phyloP scores from a whole-genome alignment of 2,888 invertebrate genomes.

The Mimumesa dahlbomi region DNA sequence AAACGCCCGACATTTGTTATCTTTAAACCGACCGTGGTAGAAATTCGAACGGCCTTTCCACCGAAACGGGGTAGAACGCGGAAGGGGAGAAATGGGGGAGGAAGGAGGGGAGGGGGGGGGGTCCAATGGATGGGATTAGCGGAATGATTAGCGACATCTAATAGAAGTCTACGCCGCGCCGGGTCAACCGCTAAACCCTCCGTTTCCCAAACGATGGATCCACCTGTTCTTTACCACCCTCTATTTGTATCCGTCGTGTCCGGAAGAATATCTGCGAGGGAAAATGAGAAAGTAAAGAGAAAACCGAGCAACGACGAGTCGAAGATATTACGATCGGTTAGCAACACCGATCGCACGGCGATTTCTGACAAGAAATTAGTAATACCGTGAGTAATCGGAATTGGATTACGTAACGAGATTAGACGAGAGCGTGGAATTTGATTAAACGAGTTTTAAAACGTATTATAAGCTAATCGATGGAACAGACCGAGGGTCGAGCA shows the following conservation, averaged over 20 bases:
- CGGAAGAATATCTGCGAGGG: too few species aligned
- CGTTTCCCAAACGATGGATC: too few species aligned
- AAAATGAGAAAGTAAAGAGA: too few species aligned
- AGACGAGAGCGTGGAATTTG: neutral
- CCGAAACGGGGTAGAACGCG: constrained; percentile 28
- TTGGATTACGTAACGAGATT: too few species aligned
- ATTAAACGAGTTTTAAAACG: neutral
- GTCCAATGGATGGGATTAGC: constrained; percentile 36
- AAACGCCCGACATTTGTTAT: constrained; percentile 74
- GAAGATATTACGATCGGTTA: too few species aligned
- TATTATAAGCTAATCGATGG: neutral
- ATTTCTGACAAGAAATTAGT: too few species aligned
- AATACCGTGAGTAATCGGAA: too few species aligned
- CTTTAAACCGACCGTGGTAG: constrained; percentile 66
- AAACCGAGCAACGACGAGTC: too few species aligned
- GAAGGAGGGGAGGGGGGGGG: constrained; percentile 26
- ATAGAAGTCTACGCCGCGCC: constrained; percentile 46
- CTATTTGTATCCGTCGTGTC: too few species aligned
- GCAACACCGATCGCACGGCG: too few species aligned
- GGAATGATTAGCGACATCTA: constrained; percentile 69
- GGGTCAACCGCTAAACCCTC: too few species aligned
- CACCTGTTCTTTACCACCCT: neutral
- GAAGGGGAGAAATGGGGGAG: constrained; percentile 26
- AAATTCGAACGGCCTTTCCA: constrained; percentile 16
- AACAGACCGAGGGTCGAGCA: neutral